Percentiles rank a stretch among this genome's conserved stretches.
These are phyloP conservation scores for Cebus imitator DNA, from an alignment of 2,113 vertebrate species.

Conservation along the genomic window DNA sequence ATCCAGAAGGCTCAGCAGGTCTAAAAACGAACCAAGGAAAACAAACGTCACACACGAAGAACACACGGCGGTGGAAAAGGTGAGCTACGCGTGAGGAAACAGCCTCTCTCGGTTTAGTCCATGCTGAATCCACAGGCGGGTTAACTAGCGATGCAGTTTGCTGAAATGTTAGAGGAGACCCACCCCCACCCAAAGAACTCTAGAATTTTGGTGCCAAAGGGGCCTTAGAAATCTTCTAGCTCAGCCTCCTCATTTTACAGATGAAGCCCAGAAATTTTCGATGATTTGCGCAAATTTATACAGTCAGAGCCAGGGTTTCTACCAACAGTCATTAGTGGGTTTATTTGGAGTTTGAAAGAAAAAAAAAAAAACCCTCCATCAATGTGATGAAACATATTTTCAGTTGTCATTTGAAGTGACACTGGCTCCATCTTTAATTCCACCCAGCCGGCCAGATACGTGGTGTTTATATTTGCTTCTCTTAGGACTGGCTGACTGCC, in stretches of 20 bases:
- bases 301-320: not conserved
- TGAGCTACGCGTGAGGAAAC: constrained; percentile 69
- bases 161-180: not conserved
- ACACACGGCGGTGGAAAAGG: constrained; percentile 87
- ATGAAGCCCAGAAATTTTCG: not conserved
- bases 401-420: not conserved
- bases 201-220: not conserved
- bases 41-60: constrained; percentile 91
- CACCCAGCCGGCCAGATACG: not conserved
- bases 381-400: not conserved
- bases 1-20: constrained; percentile 90
- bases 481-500: not conserved
- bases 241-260: not conserved
- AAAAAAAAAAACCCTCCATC: not conserved
- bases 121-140: accelerated
- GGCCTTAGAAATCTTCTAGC: not conserved
- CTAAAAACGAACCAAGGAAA: constrained; percentile 90
- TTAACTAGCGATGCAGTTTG: not conserved
- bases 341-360: not conserved
- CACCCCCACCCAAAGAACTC: not conserved
- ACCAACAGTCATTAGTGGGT: not conserved
- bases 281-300: not conserved
- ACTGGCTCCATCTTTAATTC: not conserved
- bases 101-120: accelerated
- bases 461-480: not conserved